Conservation (phyloP, 2,888 invertebrate genomes). For the Lasius platythorax region DNA sequence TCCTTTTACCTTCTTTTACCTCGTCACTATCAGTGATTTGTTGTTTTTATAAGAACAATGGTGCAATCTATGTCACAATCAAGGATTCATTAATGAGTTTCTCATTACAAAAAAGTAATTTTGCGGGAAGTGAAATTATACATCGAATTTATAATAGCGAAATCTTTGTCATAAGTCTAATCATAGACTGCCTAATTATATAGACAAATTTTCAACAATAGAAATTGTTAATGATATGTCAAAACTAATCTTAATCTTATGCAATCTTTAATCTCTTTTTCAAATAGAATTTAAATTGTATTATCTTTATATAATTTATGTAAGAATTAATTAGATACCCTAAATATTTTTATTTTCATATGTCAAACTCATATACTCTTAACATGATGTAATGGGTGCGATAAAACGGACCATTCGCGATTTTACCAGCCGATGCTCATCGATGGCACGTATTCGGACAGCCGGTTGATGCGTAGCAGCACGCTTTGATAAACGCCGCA, state of each 20-base stretch:
- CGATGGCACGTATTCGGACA: constrained; percentile 39
- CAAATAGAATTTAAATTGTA: not conserved
- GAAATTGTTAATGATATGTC: not conserved
- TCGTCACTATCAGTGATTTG: constrained; percentile 1
- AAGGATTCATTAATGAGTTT: not conserved
- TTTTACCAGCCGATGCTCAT: constrained; percentile 49
- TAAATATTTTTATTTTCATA: not conserved
- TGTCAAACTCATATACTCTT: not conserved
- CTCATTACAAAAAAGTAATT: not conserved
- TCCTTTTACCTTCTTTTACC: constrained; percentile 1
- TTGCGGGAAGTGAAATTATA: not conserved
- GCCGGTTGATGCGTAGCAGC: constrained; percentile 34
- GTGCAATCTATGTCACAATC: constrained; percentile 2
- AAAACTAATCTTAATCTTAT: not conserved
- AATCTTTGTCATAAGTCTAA: not conserved
- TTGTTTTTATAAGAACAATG: not conserved
- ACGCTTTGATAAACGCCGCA: constrained; percentile 53
- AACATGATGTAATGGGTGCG: constrained; percentile 17
- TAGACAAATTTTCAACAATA: not conserved
- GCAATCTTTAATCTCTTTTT: not conserved
- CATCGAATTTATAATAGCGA: not conserved
- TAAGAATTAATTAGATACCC: constrained; percentile 8
- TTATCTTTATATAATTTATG: not conserved
- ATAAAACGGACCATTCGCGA: constrained; percentile 39
- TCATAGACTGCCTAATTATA: not conserved